Conservation (phyloP, 2,888 invertebrate genomes). For the Morpho achilles region DNA sequence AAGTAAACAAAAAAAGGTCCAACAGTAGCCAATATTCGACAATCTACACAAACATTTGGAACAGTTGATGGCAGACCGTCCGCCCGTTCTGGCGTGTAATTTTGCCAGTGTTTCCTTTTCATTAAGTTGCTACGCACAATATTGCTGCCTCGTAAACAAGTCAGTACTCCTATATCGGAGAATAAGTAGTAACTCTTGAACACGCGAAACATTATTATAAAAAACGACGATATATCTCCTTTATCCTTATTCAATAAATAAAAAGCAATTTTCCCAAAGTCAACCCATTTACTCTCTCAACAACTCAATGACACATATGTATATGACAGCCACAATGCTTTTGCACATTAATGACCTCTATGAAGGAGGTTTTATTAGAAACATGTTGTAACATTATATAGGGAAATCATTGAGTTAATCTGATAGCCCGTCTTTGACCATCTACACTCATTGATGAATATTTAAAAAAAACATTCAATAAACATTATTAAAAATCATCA, state of each 20-base stretch:
- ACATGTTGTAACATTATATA: neutral
- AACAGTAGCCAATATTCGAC: constrained; percentile 1
- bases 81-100: constrained; percentile 20
- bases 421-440: too few species aligned
- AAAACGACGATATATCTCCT: too few species aligned
- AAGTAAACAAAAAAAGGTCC: neutral
- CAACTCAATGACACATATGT: too few species aligned
- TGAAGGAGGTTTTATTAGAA: too few species aligned
- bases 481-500: too few species aligned
- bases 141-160: constrained; percentile 39
- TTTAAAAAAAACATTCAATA: too few species aligned
- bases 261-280: too few species aligned
- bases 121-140: constrained; percentile 73
- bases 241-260: too few species aligned
- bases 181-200: constrained; percentile 1
- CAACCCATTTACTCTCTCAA: too few species aligned
- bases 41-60: constrained; percentile 1
- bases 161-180: constrained; percentile 9
- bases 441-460: too few species aligned
- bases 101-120: constrained; percentile 59
- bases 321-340: too few species aligned
- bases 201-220: neutral
- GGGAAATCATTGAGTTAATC: neutral
- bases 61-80: constrained; percentile 7
- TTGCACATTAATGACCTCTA: too few species aligned